These are phyloP conservation scores for Phaenicophaeus curvirostris DNA, from an alignment of 2,797 vertebrate genomes.

Conservation along the genomic window DNA sequence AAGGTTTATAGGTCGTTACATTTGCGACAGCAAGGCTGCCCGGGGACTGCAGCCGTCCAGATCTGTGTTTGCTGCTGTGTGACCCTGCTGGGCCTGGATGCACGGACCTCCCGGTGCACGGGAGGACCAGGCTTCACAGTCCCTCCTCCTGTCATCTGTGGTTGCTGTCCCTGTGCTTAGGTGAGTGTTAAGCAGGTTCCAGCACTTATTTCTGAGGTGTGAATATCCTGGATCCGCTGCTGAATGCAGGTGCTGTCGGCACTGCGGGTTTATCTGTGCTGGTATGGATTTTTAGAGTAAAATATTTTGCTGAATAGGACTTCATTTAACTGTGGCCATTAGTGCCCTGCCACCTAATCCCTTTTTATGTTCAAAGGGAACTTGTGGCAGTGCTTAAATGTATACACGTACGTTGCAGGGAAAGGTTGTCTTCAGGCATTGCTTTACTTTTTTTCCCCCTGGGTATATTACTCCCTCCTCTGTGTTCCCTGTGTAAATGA, in stretches of 20 bases:
- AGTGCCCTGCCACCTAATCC: conserved; percentile 1
- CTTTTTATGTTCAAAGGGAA: neutral
- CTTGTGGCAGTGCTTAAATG: neutral
- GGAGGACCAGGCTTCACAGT: neutral
- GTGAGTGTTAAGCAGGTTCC: neutral
- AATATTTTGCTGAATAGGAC: neutral
- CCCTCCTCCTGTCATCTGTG: neutral
- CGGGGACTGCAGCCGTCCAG: neutral
- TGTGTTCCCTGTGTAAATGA: neutral
- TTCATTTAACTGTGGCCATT: conserved; percentile 9
- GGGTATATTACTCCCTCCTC: neutral
- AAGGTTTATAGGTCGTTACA: rapidly evolving
- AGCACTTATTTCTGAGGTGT: neutral
- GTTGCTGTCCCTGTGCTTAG: neutral
- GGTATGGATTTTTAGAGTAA: neutral
- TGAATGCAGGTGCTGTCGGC: neutral
- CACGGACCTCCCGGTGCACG: rapidly evolving
- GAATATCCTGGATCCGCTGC: neutral
- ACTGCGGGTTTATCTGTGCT: neutral
- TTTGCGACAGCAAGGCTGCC: neutral
- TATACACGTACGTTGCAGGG: rapidly evolving
- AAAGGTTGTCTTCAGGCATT: neutral
- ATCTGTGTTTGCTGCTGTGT: too few relatives aligned
- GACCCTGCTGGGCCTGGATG: neutral
- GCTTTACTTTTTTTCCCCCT: neutral